Percentiles rank a stretch among this genome's conserved stretches.
Evolutionary conservation across 2,888 invertebrate genomes (phyloP).

Genomic region (Steinernema carpocapsae): DNA sequence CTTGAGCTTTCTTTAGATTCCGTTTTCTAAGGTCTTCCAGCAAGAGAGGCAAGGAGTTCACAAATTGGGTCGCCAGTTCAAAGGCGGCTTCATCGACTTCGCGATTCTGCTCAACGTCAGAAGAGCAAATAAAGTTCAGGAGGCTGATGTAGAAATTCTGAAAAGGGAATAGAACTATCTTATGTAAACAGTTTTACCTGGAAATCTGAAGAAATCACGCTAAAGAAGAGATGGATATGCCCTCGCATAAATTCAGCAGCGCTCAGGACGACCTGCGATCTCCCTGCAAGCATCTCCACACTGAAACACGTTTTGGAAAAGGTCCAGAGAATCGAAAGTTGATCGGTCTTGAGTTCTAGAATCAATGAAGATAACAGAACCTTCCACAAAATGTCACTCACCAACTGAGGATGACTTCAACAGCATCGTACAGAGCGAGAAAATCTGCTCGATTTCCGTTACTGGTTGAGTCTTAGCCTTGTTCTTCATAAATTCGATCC

Average conservation of each 20-base stretch:
- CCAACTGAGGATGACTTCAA: not conserved
- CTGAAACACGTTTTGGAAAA: not conserved
- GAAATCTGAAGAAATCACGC: not conserved
- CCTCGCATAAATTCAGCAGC: not conserved
- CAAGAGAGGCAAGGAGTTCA: not conserved
- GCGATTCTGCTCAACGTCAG: not conserved
- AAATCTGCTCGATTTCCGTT: not conserved
- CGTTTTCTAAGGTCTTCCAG: not conserved
- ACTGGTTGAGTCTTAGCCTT: not conserved
- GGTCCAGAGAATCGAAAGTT: not conserved
- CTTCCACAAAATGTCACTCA: not conserved
- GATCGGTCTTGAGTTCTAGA: not conserved
- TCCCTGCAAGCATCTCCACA: not conserved
- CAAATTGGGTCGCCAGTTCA: not conserved
- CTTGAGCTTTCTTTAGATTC: not conserved
- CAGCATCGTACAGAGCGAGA: not conserved
- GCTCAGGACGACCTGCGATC: not conserved
- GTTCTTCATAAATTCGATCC: no score
- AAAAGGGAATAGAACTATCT: no score
- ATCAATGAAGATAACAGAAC: not conserved
- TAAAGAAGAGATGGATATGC: not conserved
- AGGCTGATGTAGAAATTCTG: slow-evolving; percentile 5
- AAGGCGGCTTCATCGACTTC: not conserved
- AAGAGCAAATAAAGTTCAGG: not conserved
- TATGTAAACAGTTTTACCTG: no score